phyloP scores from a whole-genome alignment of 2,797 vertebrate species.

The Xiphophorus birchmanni region DNA sequence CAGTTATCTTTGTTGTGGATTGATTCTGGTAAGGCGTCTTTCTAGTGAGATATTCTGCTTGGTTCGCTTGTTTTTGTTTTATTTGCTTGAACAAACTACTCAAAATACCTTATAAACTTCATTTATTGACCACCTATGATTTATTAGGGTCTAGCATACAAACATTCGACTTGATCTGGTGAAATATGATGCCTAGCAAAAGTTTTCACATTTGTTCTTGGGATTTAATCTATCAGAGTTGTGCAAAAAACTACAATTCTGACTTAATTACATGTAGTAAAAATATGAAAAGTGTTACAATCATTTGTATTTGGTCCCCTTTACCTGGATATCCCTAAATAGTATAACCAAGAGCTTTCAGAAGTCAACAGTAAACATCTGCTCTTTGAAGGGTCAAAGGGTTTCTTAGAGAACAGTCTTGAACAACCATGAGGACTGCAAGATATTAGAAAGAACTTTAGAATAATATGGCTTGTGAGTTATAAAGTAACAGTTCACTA shows the following conservation, averaged over 20 bases:
- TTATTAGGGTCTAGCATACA: slow-evolving; percentile 59
- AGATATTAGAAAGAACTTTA: not conserved
- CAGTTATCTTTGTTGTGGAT: slow-evolving; percentile 75
- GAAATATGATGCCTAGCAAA: not conserved
- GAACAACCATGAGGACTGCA: not conserved
- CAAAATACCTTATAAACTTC: slow-evolving; percentile 37
- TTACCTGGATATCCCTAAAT: not conserved
- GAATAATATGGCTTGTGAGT: not conserved
- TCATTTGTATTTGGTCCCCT: not conserved
- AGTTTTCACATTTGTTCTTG: not conserved
- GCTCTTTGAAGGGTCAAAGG: not conserved
- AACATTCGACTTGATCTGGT: slow-evolving; percentile 47
- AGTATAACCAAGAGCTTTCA: not conserved
- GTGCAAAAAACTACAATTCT: not conserved
- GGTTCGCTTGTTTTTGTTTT: slow-evolving; percentile 46
- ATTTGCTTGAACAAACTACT: slow-evolving; percentile 41
- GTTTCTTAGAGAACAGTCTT: not conserved
- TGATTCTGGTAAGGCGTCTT: slow-evolving; percentile 74
- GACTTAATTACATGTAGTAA: not conserved
- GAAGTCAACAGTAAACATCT: not conserved
- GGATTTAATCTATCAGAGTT: not conserved
- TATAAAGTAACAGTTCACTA: not conserved
- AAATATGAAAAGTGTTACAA: not conserved
- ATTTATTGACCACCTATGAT: slow-evolving; percentile 57
- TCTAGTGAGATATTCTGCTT: slow-evolving; percentile 73